Base-by-base conservation (phyloP, 2,113 vertebrate genomes). In the Bufo bufo region DNA sequence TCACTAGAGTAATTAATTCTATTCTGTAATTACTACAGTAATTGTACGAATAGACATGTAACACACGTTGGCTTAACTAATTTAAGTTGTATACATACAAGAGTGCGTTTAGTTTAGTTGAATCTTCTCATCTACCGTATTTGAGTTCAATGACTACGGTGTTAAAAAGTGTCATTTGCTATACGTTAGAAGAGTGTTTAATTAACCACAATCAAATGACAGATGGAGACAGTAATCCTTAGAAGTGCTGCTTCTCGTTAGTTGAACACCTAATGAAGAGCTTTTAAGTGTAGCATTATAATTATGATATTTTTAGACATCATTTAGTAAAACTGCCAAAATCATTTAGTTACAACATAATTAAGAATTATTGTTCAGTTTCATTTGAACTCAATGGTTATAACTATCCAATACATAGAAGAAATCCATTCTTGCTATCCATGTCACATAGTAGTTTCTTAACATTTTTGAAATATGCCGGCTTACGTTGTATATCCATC, bases 141-240 rank as follows among this genome's bases (percentile, higher is more conserved):
- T 75, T 75, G 45, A 49, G 47, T 75, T 75, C 45, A 47, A 50
- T 75, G 47, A 75, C 47, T 75, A 9, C 17, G 20, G 16, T 75
- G 72, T 50, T 49, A 47, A 75, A 49, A 43, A 72, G 45, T 50
- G 72, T 50, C 45, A 75, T 75, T 75, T 75, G 72, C 72, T 50
- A 7, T 7, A 50, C 45, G 17, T 20, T 75, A 17, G 16, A 50
- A 17, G 17, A 75, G 45, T 49, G 45, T 75, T 49, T 75, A 75
- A 75, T 75, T 75, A 75, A 50, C 45, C 72, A 17, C 72, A 75
- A 75, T 75, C 72, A 50, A 47, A 50, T 75, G 72, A 75, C 72
- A 75, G 72, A 75, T 75, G 72, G 72, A 75, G 72, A 4, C 47
- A 9, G 47, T 50, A 50, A 3, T 45, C 72, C 72, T 50, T 75